phyloP scores from a whole-genome alignment of 2,113 vertebrate species.

The Pitta sordida region DNA sequence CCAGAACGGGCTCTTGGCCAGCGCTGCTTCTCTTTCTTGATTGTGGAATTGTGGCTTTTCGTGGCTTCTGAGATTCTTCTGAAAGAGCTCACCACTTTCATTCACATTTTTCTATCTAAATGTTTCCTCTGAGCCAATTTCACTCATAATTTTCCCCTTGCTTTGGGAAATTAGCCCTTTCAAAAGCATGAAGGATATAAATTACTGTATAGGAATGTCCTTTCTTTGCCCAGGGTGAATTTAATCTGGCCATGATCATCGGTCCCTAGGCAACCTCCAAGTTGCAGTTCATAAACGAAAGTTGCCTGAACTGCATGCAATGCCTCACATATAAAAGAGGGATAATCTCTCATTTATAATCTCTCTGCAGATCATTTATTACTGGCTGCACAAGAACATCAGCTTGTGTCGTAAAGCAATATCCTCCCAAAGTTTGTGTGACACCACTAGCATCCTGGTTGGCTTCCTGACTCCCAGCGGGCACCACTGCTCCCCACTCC shows the following conservation, averaged over 20 bases:
- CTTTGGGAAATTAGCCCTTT: conserved; percentile 60
- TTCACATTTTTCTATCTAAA: conserved; percentile 66
- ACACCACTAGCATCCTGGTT: background rate
- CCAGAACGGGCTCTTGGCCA: conserved; percentile 57
- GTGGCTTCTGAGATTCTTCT: conserved; percentile 60
- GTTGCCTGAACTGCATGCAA: background rate
- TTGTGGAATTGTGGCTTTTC: conserved; percentile 61
- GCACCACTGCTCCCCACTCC: background rate
- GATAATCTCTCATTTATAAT: background rate
- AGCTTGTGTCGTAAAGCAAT: background rate
- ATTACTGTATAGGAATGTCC: conserved; percentile 57
- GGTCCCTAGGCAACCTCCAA: conserved; percentile 48
- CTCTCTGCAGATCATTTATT: background rate
- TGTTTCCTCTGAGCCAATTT: conserved; percentile 51
- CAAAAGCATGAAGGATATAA: conserved; percentile 54
- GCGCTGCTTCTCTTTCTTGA: conserved; percentile 44
- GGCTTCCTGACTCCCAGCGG: background rate
- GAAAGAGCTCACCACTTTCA: conserved; percentile 58
- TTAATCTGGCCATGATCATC: conserved; percentile 54
- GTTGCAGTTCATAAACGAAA: background rate
- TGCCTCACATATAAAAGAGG: background rate
- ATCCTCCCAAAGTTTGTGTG: rapidly evolving
- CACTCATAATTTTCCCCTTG: conserved; percentile 53
- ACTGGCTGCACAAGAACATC: background rate
- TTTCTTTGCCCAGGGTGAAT: conserved; percentile 47